These are phyloP conservation scores for Bradypus variegatus DNA, from an alignment of 2,797 vertebrate species.

Conservation along the genomic window DNA sequence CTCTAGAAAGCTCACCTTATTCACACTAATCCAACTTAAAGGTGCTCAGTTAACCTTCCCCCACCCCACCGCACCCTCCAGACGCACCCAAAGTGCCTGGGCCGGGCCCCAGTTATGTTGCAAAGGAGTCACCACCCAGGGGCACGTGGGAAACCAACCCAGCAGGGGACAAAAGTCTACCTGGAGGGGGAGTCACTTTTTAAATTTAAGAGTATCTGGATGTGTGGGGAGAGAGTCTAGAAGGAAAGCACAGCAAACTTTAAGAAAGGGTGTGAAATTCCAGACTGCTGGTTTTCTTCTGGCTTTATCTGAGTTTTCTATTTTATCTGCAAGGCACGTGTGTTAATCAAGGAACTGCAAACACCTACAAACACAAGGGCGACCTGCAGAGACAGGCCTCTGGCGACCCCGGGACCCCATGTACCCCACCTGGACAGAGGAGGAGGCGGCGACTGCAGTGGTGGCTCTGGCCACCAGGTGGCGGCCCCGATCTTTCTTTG, in stretches of 20 bases:
- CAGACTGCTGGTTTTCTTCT: rapidly evolving
- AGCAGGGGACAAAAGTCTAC: background rate
- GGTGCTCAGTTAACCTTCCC: rapidly evolving
- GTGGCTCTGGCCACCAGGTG: constrained; percentile 48
- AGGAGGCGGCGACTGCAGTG: rapidly evolving
- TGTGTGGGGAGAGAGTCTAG: background rate
- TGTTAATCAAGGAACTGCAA: rapidly evolving
- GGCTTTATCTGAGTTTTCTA: rapidly evolving
- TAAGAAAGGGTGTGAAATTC: background rate
- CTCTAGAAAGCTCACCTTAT: background rate
- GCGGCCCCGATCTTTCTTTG: background rate
- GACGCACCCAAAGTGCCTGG: rapidly evolving
- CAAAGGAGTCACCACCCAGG: rapidly evolving
- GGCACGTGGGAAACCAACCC: background rate
- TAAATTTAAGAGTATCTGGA: background rate
- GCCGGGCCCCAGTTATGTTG: rapidly evolving
- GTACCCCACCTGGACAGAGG: background rate
- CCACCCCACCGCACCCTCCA: too few species aligned
- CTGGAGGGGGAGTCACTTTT: background rate
- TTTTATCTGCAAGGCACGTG: background rate
- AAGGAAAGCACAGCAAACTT: background rate
- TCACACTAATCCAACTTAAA: rapidly evolving
- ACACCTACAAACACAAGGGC: rapidly evolving
- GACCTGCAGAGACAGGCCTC: rapidly evolving
- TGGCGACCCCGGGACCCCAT: rapidly evolving